These are phyloP conservation scores for Drepana arcuata DNA, from an alignment of 1,140 invertebrate genomes.

Conservation along the genomic window DNA sequence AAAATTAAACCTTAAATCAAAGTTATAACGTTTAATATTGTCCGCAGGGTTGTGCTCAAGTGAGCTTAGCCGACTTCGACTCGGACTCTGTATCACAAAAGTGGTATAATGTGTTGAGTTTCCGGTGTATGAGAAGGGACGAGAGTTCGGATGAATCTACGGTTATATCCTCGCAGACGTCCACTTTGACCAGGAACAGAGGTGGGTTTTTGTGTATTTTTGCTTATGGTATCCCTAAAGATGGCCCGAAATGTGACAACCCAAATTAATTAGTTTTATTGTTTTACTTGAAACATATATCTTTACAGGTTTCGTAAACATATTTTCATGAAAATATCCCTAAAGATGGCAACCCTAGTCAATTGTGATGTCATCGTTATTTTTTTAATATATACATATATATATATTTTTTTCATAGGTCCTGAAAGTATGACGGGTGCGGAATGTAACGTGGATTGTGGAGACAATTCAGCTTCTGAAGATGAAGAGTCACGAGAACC, in stretches of 20 bases:
- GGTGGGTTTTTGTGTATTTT: slow-evolving; percentile 54
- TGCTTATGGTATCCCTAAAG: too few relatives aligned
- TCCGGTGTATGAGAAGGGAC: slow-evolving; percentile 90
- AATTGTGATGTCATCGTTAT: too few relatives aligned
- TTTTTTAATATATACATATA: too few relatives aligned
- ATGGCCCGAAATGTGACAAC: too few relatives aligned
- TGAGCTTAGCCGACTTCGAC: slow-evolving; percentile 95
- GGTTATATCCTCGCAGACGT: slow-evolving; percentile 96
- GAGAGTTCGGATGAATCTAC: slow-evolving; percentile 98
- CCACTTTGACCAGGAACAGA: slow-evolving; percentile 94
- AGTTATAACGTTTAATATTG: slow-evolving; percentile 17
- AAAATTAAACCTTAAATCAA: too few relatives aligned
- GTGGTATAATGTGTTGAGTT: slow-evolving; percentile 96
- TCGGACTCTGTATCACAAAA: slow-evolving; percentile 84
- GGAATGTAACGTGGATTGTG: slow-evolving; percentile 57
- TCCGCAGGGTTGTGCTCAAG: slow-evolving; percentile 92
- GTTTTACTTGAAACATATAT: too few relatives aligned
- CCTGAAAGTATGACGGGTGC: slow-evolving; percentile 59
- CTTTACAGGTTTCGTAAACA: too few relatives aligned
- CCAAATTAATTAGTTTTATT: too few relatives aligned
- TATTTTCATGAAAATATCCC: too few relatives aligned
- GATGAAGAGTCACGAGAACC: slow-evolving; percentile 61
- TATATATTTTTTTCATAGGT: too few relatives aligned
- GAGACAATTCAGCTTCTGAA: slow-evolving; percentile 62
- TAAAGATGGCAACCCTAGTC: too few relatives aligned